Conservation (phyloP, 2,113 vertebrate genomes). For the Eublepharis macularius region DNA sequence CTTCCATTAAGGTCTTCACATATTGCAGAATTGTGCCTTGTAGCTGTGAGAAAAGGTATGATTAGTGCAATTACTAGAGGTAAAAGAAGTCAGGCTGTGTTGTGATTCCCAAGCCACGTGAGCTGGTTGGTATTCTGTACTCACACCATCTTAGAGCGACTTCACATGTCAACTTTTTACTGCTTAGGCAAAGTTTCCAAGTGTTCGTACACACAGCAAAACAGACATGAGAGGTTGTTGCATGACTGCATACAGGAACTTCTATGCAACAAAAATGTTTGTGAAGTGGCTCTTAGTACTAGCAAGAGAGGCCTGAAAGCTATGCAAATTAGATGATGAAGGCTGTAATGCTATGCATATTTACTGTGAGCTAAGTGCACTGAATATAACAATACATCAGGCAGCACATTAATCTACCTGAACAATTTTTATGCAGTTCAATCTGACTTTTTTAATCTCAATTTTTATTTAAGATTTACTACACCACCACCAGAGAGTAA, state of each 20-base stretch:
- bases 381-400: not conserved
- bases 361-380: not conserved
- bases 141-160: not conserved
- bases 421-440: not conserved
- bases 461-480: not conserved
- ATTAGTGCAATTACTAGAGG: not conserved
- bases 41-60: conserved; percentile 67
- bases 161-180: not conserved
- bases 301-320: conserved; percentile 4
- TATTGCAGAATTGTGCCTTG: conserved; percentile 91
- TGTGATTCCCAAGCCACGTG: not conserved
- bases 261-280: not conserved
- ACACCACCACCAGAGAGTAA: no score
- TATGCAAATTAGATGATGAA: not conserved
- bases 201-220: no score
- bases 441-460: not conserved
- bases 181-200: not conserved
- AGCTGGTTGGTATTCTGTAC: not conserved
- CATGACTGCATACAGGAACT: not conserved
- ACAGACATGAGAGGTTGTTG: not conserved
- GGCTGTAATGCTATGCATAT: not conserved
- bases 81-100: not conserved
- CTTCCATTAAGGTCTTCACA: conserved; percentile 90
- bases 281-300: not conserved
- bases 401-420: not conserved